Base-by-base conservation (phyloP, 1,140 invertebrate species). In the Lasioglossum baleicum region DNA sequence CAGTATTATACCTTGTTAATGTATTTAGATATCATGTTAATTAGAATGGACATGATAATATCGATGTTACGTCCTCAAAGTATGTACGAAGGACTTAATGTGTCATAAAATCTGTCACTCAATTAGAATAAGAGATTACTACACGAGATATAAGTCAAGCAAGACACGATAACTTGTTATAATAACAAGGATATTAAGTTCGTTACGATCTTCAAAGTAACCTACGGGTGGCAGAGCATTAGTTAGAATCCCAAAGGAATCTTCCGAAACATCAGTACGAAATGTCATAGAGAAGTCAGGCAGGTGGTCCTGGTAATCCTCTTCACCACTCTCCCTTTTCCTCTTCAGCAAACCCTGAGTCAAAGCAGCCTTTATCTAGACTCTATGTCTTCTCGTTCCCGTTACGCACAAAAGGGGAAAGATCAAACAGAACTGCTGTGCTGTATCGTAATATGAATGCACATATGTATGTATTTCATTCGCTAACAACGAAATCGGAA, bases 121-220 rank as follows among this genome's bases (percentile, higher is more conserved):
- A 68, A 79, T 86, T 80, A 76, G 53, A 40, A 63, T 20, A 51
- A 86, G 20, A 42, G 63, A 22, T 11, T 63, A 64, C 22, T 64
- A 63, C 35, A 35, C 35, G 44, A 3, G 10, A 48, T 26, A 17
- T 63, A 20, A 80, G 69, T 71, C 56, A 42, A 31, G 7, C 67
- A 20, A 80, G 69, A 75, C 56, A 42, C 40, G 7, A 58, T 72
- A 67, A 78, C 53, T 66, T 68, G 75, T 71, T 58, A 69, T 85
- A 80, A 87, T 83, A 75, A 84, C 70, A 40, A 60, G 72, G 35
- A 74, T 73, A 80, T 80, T 86, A 85, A 79, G 76, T 78, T 86
- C 80, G 86, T 88, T 87, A 86, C 75, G 80, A 64, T 66, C 74
- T 76, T 83, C 76, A 83, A 85, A 85, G 81, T 86, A 80, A 78